phyloP scores from a whole-genome alignment of 1,140 invertebrate genomes.

The Leptoteleia sp. region DNA sequence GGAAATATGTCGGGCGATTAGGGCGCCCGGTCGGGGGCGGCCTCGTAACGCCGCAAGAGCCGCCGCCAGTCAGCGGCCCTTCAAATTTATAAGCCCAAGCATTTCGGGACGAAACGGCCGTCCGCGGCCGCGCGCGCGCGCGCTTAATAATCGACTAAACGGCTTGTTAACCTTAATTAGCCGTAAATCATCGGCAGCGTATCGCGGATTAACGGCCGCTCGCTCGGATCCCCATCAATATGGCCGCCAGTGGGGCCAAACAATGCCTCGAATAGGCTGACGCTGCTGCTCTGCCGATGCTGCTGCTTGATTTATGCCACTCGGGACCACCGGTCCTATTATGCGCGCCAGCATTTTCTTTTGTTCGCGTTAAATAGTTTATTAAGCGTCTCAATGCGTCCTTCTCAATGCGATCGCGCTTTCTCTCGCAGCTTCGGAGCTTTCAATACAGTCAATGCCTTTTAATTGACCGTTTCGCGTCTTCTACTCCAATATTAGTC shows the following conservation, averaged over 20 bases:
- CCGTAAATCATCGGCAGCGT: conserved; percentile 72
- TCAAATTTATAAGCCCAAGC: conserved; percentile 70
- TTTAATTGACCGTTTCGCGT: too few relatives aligned
- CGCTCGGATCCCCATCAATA: conserved; percentile 67
- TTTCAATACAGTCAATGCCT: too few relatives aligned
- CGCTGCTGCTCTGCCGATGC: too few relatives aligned
- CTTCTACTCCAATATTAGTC: too few relatives aligned
- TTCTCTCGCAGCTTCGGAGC: too few relatives aligned
- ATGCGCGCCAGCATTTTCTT: conserved; percentile 35
- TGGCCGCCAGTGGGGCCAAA: too few relatives aligned
- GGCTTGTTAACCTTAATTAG: conserved; percentile 78
- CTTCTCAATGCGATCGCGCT: neutral
- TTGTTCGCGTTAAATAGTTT: conserved; percentile 48
- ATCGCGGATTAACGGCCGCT: conserved; percentile 68
- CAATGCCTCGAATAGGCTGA: too few relatives aligned
- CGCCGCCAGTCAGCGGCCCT: conserved; percentile 42
- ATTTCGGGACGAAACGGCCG: conserved; percentile 70
- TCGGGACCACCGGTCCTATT: conserved; percentile 26
- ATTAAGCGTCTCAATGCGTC: conserved; percentile 29
- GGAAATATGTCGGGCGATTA: conserved; percentile 74
- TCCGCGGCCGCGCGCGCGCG: too few relatives aligned
- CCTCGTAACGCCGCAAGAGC: conserved; percentile 21
- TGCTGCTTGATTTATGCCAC: conserved; percentile 70
- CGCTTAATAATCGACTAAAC: conserved; percentile 77
- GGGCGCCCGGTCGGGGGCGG: conserved; percentile 68